A percentile compares a stretch with the other conserved stretches of the same genome.
These are phyloP conservation scores for Gortyna flavago DNA, from an alignment of 2,888 invertebrate genomes.

Conservation along the genomic window DNA sequence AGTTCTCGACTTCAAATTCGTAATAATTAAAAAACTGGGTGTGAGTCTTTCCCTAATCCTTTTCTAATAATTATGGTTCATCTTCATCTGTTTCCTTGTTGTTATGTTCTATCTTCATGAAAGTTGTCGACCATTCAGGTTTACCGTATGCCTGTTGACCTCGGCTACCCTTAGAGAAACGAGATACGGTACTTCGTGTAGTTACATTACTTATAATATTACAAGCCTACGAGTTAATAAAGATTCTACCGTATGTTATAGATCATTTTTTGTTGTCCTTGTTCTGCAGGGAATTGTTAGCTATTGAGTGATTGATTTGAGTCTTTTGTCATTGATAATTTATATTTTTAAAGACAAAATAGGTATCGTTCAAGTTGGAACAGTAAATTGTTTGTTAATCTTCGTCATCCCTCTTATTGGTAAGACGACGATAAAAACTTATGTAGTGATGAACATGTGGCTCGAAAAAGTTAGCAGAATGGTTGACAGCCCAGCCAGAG, in stretches of 20 bases:
- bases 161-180: slow-evolving; percentile 34
- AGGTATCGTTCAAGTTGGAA: not conserved
- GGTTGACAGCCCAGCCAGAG: not conserved
- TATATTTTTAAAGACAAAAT: not conserved
- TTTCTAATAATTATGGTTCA: not conserved
- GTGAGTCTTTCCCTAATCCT: not conserved
- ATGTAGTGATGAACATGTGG: not conserved
- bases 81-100: not conserved
- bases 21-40: not conserved
- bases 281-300: not conserved
- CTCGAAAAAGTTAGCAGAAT: too few species aligned
- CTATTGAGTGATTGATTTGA: not conserved
- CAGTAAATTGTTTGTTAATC: too few species aligned
- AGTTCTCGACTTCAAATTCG: too few species aligned
- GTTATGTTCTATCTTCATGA: not conserved
- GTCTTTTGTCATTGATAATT: not conserved
- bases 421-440: not conserved
- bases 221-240: slow-evolving; percentile 14
- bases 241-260: not conserved
- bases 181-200: slow-evolving; percentile 8
- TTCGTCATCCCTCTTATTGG: not conserved
- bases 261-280: not conserved
- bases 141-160: slow-evolving; percentile 31
- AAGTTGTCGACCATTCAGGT: slow-evolving; percentile 14
- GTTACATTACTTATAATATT: slow-evolving; percentile 11